These are phyloP conservation scores for Aphelinus atriplicis DNA, from an alignment of 1,140 invertebrate species.

Conservation along the genomic window DNA sequence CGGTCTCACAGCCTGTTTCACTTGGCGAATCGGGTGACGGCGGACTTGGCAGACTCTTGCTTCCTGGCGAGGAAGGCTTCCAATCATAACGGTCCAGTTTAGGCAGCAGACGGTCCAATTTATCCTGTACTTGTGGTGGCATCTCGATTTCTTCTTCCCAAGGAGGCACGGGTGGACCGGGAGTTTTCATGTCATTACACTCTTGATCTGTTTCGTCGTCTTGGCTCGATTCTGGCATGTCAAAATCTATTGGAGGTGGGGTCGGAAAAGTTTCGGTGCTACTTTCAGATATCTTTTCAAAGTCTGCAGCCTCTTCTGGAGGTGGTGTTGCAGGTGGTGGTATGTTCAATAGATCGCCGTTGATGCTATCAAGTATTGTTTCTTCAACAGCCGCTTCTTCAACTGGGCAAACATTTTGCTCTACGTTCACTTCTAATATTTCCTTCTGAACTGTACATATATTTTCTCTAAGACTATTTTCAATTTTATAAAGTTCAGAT, in stretches of 20 bases:
- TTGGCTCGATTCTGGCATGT: slow-evolving; percentile 4
- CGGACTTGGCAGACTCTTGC: slow-evolving; percentile 34
- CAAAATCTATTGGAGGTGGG: slow-evolving; percentile 36
- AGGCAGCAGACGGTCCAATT: neutral
- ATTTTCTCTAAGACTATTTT: neutral
- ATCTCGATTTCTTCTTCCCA: slow-evolving; percentile 15
- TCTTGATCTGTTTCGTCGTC: slow-evolving; percentile 2
- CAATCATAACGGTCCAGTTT: neutral
- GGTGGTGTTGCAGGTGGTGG: slow-evolving; percentile 19
- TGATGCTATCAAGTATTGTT: neutral
- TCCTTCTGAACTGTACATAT: neutral
- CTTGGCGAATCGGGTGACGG: slow-evolving; percentile 11
- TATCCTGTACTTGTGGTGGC: no score
- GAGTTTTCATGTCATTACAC: no score
- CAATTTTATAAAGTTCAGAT: neutral
- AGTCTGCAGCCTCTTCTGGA: slow-evolving; percentile 5
- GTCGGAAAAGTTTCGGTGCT: slow-evolving; percentile 23
- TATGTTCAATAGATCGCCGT: slow-evolving; percentile 25
- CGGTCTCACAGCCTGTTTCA: slow-evolving; percentile 25
- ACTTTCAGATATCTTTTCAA: neutral
- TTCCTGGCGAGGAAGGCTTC: slow-evolving; percentile 20
- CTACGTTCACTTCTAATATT: neutral
- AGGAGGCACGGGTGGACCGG: slow-evolving; percentile 6
- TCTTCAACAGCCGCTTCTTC: neutral
- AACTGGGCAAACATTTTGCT: neutral